Base-by-base conservation (phyloP, 2,888 invertebrate species). In the Drosophila fungiperda region DNA sequence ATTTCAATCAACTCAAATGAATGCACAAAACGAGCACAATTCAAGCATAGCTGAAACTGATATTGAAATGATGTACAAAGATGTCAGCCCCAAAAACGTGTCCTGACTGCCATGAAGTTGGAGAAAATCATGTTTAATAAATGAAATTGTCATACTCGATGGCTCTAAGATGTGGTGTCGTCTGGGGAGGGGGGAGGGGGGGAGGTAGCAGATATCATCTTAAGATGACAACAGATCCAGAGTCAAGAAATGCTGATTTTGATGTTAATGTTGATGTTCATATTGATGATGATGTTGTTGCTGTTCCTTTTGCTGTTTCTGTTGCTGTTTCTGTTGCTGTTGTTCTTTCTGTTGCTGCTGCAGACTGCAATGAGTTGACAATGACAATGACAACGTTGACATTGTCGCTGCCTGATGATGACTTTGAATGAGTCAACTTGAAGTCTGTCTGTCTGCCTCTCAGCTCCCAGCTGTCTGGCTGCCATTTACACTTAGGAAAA, bases 91-190 rank as follows among this genome's bases (percentile, higher is more conserved):
- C 53, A 35, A 73, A 73, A 65, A 50, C 48, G 54, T 50, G 54
- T 82, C 78, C 67, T 61, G 35, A 11, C 55, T 65, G 75, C 57
- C 61, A 29, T 74, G 68, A 73, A 71, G 6, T 6, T 4, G 65
- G 76, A 70, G 29, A 73, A 72, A 83, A 78, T 69, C 78, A 78
- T 87, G 73, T 87, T 75, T 78, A 87, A 89, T 84, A 89, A 89
- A 85, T 85, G 87, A 85, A 85, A 87, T 81, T 89, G 82, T 87
- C 87, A 89, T 83, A 78, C 58, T 70, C 78, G 72, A 75, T 87
- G 87, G 71, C 54, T 76, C 73, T 59, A 62, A 67, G 53, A 50
- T 61, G 64, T 49, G 76, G 48, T 36, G 76, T 40, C 36, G 33
- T 48, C 55, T 53, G n/a, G 54, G 64, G 23, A 17, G 36, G 35